Conservation (phyloP, 2,797 vertebrate genomes). For the Gadopsis marmoratus region DNA sequence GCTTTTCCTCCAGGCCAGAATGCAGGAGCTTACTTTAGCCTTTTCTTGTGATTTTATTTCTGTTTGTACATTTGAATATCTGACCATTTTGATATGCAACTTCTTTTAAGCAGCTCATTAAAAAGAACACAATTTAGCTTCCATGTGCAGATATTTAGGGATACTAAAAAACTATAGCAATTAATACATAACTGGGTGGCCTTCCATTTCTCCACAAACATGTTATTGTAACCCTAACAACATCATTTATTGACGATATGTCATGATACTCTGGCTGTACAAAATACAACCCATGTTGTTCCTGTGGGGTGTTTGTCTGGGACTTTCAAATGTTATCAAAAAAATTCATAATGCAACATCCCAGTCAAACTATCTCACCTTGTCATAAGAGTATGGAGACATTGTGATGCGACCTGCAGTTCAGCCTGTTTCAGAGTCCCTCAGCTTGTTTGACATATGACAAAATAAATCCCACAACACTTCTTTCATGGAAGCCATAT, state of each 20-base stretch:
- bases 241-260: conserved; percentile 1
- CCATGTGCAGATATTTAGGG: not conserved
- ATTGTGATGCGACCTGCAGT: conserved; percentile 43
- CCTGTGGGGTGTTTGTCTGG: conserved; percentile 11
- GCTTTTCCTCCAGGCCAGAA: conserved; percentile 13
- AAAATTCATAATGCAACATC: conserved; percentile 38
- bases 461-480: conserved; percentile 63
- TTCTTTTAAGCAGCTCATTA: not conserved
- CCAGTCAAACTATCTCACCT: conserved; percentile 45
- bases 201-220: conserved; percentile 4
- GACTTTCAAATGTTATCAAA: conserved; percentile 45
- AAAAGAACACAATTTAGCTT: not conserved
- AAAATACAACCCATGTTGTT: not conserved
- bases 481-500: conserved; percentile 58
- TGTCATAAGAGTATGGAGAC: conserved; percentile 52
- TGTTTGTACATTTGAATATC: not conserved
- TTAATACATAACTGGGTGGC: conserved; percentile 2
- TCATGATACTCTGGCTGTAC: not conserved
- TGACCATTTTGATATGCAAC: not conserved
- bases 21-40: not conserved
- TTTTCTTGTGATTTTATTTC: conserved; percentile 19
- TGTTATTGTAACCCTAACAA: not conserved
- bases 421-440: conserved; percentile 50
- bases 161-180: not conserved
- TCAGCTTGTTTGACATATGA: conserved; percentile 55